These are phyloP conservation scores for Crioceris asparagi DNA, from an alignment of 2,888 invertebrate genomes.

Conservation along the genomic window DNA sequence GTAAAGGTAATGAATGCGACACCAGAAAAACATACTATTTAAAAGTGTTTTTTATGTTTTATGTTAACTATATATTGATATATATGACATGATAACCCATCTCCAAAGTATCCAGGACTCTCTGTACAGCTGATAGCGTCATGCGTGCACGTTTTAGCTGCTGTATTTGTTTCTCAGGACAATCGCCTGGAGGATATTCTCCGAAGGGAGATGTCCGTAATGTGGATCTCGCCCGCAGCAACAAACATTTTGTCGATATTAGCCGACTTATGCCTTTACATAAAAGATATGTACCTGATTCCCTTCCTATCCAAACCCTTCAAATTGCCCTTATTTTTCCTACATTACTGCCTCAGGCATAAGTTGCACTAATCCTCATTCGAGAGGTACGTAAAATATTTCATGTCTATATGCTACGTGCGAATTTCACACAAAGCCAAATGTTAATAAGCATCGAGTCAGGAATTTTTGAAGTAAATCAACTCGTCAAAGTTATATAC, in stretches of 20 bases:
- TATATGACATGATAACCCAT: too few relatives aligned
- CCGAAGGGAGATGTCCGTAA: slow-evolving; percentile 32
- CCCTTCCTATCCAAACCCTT: slow-evolving; percentile 32
- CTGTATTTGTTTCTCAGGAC: slow-evolving; percentile 32
- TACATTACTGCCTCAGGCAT: slow-evolving; percentile 36
- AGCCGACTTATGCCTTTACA: slow-evolving; percentile 32
- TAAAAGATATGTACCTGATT: slow-evolving; percentile 34
- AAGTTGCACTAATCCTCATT: slow-evolving; percentile 30
- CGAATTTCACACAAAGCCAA: too few relatives aligned
- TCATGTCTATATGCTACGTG: too few relatives aligned
- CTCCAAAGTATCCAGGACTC: too few relatives aligned
- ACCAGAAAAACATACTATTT: too few relatives aligned
- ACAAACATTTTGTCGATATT: slow-evolving; percentile 32
- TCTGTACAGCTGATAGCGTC: too few relatives aligned
- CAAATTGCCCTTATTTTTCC: slow-evolving; percentile 32
- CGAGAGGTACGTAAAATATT: slow-evolving; percentile 25
- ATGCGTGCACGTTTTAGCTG: slow-evolving; percentile 30
- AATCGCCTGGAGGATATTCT: slow-evolving; percentile 31
- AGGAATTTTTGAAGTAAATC: too few relatives aligned
- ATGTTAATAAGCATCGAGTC: too few relatives aligned
- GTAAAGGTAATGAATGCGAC: too few relatives aligned
- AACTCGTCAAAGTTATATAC: too few relatives aligned
- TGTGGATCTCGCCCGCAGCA: slow-evolving; percentile 34
- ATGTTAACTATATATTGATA: too few relatives aligned
- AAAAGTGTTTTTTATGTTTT: too few relatives aligned